Evolutionary conservation across 2,888 invertebrate species (phyloP).

Genomic region (Muscina levida): DNA sequence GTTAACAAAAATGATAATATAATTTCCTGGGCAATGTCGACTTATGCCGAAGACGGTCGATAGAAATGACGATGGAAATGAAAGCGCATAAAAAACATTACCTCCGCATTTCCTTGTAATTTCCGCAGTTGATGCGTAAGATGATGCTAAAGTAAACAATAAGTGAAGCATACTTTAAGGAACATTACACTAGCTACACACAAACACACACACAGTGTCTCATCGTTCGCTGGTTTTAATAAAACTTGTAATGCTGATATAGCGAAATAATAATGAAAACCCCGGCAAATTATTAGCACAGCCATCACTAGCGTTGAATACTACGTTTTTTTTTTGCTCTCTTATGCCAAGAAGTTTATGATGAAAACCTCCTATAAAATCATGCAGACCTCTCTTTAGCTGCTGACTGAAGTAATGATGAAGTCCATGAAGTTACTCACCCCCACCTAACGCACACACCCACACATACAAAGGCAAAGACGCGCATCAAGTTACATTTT

Average conservation of each 20-base stretch:
- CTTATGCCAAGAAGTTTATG: neutral
- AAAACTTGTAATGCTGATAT: constrained; percentile 7
- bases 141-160: neutral
- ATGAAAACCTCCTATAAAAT: constrained; percentile 8
- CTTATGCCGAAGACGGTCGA: neutral
- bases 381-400: no score
- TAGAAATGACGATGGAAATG: no score
- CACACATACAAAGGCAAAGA: no score
- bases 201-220: no score
- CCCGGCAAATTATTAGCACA: neutral
- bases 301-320: neutral
- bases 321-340: neutral
- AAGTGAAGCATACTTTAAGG: constrained; percentile 12
- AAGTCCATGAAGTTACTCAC: no score
- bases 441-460: no score
- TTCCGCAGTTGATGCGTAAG: neutral
- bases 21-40: neutral
- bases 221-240: no score
- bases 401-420: no score
- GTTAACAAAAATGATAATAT: neutral
- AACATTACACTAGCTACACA: no score
- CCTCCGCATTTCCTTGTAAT: constrained; percentile 28
- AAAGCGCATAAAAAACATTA: constrained; percentile 9
- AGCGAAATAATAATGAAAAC: neutral
- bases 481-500: no score